Percentiles rank a stretch among this genome's conserved stretches.
These are phyloP conservation scores for Prunella fulvescens DNA, from an alignment of 2,113 vertebrate species.

Conservation along the genomic window DNA sequence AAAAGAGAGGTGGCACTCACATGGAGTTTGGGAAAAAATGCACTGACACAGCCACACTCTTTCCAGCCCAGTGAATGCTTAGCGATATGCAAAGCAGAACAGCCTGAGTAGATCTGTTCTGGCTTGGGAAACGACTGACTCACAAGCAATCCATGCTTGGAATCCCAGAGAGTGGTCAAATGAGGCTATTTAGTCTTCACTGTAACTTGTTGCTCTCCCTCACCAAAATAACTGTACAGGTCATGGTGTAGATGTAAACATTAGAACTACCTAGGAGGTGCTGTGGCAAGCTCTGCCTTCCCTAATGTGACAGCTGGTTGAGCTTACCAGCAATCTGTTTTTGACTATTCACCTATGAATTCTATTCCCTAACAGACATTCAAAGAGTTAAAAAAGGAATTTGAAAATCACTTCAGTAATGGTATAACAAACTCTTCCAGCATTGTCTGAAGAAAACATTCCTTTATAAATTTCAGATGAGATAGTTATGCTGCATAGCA, in stretches of 20 bases:
- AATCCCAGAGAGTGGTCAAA: neutral
- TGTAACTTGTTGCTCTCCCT: neutral
- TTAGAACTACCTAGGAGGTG: neutral
- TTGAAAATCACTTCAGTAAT: neutral
- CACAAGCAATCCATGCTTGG: neutral
- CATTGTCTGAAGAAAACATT: neutral
- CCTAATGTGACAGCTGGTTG: neutral
- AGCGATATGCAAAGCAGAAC: neutral
- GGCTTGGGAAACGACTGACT: neutral
- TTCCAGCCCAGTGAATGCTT: neutral
- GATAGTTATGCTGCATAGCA: neutral
- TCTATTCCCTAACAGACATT: neutral
- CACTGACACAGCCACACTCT: neutral
- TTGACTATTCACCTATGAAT: neutral
- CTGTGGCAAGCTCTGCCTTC: neutral
- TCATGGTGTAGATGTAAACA: neutral
- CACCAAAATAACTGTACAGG: neutral
- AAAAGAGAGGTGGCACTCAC: neutral
- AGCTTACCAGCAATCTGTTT: neutral
- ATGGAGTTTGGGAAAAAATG: neutral
- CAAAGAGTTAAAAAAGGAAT: neutral
- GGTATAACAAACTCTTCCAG: neutral
- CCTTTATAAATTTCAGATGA: neutral
- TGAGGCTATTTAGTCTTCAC: neutral
- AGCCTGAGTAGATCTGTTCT: neutral